Evolutionary conservation across 1,140 invertebrate genomes (phyloP), one percentile per base, ranked within the genome.

Genomic region (Solenopsis fugax): DNA sequence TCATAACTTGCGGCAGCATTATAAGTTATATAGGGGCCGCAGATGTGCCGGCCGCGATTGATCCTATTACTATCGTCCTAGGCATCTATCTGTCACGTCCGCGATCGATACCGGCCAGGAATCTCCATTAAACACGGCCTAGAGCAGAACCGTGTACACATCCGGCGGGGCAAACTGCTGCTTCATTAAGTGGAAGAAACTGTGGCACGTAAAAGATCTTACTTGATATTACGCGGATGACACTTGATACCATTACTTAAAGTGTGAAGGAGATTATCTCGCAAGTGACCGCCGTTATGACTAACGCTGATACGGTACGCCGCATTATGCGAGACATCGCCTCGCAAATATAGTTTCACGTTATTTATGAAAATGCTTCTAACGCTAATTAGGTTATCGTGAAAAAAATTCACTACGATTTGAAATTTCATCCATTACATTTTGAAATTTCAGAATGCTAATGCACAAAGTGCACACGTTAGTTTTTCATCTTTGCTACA

Each of bases 21-120:
- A 80, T 81, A 80, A 88, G 72, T 87, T 78, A 77, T 80, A 73
- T 87, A 77, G 69, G 77, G 77, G 88, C 54, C 85, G 78, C 88
- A 89, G 88, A 89, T 89, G 88, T 89, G 72, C 71, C 77, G 60
- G 54, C 48, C 67, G 67, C 78, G 85, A 89, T 89, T 89, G 88
- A 89, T 89, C 88, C 88, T 89, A 87, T 89, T 89, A 87, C 85
- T 56, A 71, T 82, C 67, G 56, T 87, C 50, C 54, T 64, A 60
- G 78, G 85, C 48, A 82, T 87, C 77, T 87, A 82, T 87, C 85
- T 82, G 85, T 87, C 77, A 82, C 77, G 85, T 82, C 10, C 64
- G 48, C 64, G 85, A 87, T 87, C 85, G 85, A 87, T 87, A 87
- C 65, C 77, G 21, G 67, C 77, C 77, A 71, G 69, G 84, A 75